phyloP scores from a whole-genome alignment of 2,113 vertebrate species.

The Mixornis gularis region DNA sequence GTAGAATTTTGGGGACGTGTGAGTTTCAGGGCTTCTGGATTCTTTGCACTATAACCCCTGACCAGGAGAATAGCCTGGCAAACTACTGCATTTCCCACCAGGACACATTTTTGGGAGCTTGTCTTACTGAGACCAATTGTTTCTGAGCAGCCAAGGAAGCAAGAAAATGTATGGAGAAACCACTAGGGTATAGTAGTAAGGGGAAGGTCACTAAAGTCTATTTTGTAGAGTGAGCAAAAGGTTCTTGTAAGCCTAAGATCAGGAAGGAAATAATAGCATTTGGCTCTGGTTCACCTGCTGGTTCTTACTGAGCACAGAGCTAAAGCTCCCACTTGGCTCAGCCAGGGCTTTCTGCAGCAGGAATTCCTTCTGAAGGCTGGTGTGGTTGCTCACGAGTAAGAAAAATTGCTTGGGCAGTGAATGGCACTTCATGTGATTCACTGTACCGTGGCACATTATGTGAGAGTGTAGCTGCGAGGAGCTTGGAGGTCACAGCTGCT shows the following conservation, averaged over 20 bases:
- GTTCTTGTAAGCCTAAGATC: not conserved
- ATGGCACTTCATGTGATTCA: not conserved
- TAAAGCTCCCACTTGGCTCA: not conserved
- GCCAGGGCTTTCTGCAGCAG: not conserved
- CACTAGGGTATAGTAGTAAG: not conserved
- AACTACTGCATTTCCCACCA: not conserved
- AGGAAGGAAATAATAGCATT: not conserved
- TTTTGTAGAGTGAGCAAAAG: not conserved
- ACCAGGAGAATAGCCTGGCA: not conserved
- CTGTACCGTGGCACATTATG: rapidly evolving
- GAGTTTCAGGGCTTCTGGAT: not conserved
- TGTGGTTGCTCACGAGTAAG: not conserved
- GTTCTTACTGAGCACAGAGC: not conserved
- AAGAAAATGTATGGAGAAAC: not conserved
- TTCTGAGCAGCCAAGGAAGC: not conserved
- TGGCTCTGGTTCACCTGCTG: not conserved
- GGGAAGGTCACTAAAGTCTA: not conserved
- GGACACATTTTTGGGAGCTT: not conserved
- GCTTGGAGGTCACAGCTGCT: not conserved
- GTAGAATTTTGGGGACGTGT: not conserved
- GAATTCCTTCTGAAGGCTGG: not conserved
- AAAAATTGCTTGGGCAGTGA: not conserved
- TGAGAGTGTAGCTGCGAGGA: not conserved
- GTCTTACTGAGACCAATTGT: not conserved
- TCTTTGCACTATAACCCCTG: not conserved